Conservation (phyloP, 2,113 vertebrate genomes). For the Hucho hucho region DNA sequence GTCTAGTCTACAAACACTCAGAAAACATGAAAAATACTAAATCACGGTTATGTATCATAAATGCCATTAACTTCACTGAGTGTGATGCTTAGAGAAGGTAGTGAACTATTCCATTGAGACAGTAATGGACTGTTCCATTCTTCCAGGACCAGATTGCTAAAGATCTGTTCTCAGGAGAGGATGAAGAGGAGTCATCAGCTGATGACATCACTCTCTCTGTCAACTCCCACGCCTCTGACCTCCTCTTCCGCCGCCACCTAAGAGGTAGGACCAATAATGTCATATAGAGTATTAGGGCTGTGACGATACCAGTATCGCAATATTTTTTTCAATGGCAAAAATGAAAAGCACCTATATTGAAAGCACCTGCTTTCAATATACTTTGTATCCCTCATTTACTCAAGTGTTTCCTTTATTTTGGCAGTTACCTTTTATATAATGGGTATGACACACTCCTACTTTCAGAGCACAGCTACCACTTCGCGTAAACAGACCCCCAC, state of each 20-base stretch:
- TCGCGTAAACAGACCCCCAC: not conserved
- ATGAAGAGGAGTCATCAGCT: conserved; percentile 82
- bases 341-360: no score
- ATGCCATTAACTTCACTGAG: no score
- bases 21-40: not conserved
- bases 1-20: not conserved
- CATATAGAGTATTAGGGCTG: no score
- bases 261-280: conserved; percentile 46
- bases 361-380: no score
- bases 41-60: no score
- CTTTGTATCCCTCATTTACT: no score
- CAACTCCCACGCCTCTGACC: conserved; percentile 83
- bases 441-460: not conserved
- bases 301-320: no score
- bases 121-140: not conserved
- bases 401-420: no score
- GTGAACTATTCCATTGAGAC: no score
- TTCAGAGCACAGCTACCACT: not conserved
- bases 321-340: no score
- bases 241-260: conserved; percentile 74
- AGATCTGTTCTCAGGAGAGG: conserved; percentile 85
- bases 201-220: conserved; percentile 86
- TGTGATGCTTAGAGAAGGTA: no score
- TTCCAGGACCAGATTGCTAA: conserved; percentile 84
- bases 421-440: no score